These are phyloP conservation scores for Meloidogyne floridensis DNA, from an alignment of 1,140 invertebrate genomes.

Conservation along the genomic window DNA sequence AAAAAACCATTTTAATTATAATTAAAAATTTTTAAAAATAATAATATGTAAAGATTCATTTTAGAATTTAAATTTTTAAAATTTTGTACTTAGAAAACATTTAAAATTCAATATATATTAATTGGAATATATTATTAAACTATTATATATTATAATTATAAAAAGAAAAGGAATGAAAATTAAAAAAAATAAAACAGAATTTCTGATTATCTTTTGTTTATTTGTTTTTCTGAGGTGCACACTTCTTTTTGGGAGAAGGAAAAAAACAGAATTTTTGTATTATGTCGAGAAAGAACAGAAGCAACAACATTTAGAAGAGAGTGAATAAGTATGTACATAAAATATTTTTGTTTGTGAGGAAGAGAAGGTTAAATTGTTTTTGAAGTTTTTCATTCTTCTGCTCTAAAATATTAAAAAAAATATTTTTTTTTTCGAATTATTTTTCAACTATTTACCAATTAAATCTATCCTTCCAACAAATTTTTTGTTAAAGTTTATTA, in stretches of 20 bases:
- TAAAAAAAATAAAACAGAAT: background rate
- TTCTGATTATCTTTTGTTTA: background rate
- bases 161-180: background rate
- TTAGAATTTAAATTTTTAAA: no score
- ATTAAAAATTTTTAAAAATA: no score
- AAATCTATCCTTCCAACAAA: background rate
- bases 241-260: background rate
- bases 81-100: no score
- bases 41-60: no score
- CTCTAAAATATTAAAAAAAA: background rate
- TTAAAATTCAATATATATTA: no score
- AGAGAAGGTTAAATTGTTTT: no score
- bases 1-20: no score
- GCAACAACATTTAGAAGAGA: background rate
- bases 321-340: background rate
- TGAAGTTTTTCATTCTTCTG: background rate
- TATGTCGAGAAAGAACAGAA: background rate
- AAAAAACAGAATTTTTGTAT: background rate
- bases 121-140: background rate
- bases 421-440: no score
- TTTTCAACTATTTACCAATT: background rate
- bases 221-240: background rate
- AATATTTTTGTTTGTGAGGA: background rate
- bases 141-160: background rate
- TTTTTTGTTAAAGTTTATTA: background rate